Conservation (phyloP, 2,113 vertebrate species). For the Ochotona princeps region DNA sequence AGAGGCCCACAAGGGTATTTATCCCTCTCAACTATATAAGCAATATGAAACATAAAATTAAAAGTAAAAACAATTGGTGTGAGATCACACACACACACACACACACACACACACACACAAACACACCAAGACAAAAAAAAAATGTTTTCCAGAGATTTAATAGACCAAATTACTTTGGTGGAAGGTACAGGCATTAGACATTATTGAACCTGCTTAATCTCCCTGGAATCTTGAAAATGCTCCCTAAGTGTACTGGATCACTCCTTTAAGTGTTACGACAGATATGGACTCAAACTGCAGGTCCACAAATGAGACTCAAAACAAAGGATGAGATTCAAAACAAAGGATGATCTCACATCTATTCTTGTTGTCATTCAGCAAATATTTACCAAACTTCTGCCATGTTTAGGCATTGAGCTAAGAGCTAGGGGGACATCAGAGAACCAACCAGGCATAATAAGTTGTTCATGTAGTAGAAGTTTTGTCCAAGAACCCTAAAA, state of each 20-base stretch:
- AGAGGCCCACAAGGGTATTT: no score
- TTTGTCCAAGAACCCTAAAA: neutral
- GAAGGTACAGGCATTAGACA: neutral
- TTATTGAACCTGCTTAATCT: neutral
- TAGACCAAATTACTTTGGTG: neutral
- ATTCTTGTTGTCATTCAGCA: neutral
- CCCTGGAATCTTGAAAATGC: slow-evolving; percentile 35
- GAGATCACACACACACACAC: no score
- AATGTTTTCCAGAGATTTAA: neutral
- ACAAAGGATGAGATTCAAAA: slow-evolving; percentile 7
- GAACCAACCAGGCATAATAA: neutral
- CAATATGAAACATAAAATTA: no score
- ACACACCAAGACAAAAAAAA: neutral
- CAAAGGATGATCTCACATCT: neutral
- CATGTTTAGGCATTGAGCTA: neutral
- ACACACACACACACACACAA: no score
- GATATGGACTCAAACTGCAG: neutral
- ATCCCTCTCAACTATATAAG: no score
- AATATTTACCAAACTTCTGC: slow-evolving; percentile 20
- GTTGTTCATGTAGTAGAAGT: neutral
- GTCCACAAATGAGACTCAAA: neutral
- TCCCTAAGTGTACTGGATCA: neutral
- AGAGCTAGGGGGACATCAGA: neutral
- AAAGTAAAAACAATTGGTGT: no score
- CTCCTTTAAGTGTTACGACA: slow-evolving; percentile 36